Evolutionary conservation across 2,888 invertebrate genomes (phyloP).

Genomic region (Hirudinaria manillensis): DNA sequence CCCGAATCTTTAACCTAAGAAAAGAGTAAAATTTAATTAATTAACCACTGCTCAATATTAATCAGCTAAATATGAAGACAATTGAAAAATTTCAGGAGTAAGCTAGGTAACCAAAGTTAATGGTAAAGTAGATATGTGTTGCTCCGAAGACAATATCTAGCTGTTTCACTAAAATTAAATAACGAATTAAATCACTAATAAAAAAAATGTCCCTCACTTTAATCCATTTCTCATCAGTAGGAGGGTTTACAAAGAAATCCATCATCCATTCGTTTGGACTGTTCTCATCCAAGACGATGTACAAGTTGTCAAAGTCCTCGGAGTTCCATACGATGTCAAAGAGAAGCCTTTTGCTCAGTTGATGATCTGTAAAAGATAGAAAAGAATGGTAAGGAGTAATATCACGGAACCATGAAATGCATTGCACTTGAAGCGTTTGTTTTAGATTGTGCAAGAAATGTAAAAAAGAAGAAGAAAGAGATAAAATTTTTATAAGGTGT

Average conservation of each 20-base stretch:
- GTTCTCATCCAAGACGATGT: conserved; percentile 25
- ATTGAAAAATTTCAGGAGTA: no score
- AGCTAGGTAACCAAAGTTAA: no score
- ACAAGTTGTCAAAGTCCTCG: conserved; percentile 36
- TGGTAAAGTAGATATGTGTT: no score
- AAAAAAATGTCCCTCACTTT: conserved; percentile 11
- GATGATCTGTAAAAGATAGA: not conserved
- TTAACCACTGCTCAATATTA: not conserved
- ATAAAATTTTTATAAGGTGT: no score
- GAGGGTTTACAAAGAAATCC: conserved; percentile 38
- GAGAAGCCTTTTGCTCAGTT: conserved; percentile 35
- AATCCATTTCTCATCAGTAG: conserved; percentile 25
- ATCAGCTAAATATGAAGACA: not conserved
- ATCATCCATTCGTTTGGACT: conserved; percentile 33
- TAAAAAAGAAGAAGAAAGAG: no score
- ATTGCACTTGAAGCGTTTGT: no score
- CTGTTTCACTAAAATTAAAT: no score
- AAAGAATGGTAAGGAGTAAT: no score
- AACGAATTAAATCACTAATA: no score
- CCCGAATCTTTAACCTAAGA: conserved; percentile 16
- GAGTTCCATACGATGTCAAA: conserved; percentile 38
- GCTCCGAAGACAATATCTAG: no score
- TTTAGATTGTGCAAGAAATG: no score
- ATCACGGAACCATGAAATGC: no score
- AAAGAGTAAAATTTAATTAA: not conserved